phyloP scores from a whole-genome alignment of 2,113 vertebrate genomes.

The Heterochromis multidens region DNA sequence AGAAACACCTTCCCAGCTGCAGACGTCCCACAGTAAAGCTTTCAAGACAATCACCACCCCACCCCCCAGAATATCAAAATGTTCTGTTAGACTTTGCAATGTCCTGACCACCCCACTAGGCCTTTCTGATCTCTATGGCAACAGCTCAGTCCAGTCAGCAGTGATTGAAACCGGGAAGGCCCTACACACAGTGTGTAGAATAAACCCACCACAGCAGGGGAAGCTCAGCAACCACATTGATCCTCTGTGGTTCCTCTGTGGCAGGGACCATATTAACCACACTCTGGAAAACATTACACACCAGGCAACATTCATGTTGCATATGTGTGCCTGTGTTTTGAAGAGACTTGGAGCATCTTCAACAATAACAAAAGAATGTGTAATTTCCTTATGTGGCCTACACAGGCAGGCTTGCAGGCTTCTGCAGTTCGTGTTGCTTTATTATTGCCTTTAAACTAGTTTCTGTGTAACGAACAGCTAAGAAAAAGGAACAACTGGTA shows the following conservation, averaged over 20 bases:
- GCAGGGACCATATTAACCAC: constrained; percentile 46
- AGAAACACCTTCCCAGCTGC: not conserved
- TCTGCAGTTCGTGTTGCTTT: constrained; percentile 12
- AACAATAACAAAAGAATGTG: constrained; percentile 67
- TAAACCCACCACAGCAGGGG: constrained; percentile 59
- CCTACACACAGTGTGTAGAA: constrained; percentile 32
- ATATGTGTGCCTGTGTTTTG: constrained; percentile 37
- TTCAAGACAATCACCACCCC: not conserved
- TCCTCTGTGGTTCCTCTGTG: constrained; percentile 53
- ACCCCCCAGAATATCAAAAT: constrained; percentile 5
- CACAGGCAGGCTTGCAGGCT: not conserved
- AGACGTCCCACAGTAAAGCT: not conserved
- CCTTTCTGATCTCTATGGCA: constrained; percentile 38
- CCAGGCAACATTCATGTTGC: constrained; percentile 35
- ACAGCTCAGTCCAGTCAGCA: constrained; percentile 36
- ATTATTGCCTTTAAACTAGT: not conserved
- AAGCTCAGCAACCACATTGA: constrained; percentile 57
- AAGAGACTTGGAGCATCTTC: constrained; percentile 51
- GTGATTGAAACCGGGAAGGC: constrained; percentile 48
- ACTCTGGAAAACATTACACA: constrained; percentile 72
- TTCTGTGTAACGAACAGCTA: not conserved
- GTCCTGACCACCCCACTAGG: constrained; percentile 16
- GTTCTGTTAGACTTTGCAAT: constrained; percentile 15
- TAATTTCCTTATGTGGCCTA: constrained; percentile 57
- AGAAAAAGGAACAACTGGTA: not conserved